phyloP scores from a whole-genome alignment of 2,888 invertebrate genomes.

The Ectropis crepuscularia region DNA sequence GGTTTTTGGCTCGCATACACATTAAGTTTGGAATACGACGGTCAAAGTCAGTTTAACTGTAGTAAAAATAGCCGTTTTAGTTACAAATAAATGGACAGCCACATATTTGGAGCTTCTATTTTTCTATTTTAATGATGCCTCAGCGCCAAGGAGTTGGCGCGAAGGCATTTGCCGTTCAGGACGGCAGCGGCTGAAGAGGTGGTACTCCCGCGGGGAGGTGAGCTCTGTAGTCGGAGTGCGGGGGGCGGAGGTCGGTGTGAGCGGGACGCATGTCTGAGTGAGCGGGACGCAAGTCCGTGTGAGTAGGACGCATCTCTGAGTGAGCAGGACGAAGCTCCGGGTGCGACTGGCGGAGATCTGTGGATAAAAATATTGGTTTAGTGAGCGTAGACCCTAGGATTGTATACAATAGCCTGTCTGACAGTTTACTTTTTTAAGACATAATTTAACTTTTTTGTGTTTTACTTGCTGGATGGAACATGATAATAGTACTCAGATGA shows the following conservation, averaged over 20 bases:
- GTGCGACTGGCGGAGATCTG: constrained; percentile 13
- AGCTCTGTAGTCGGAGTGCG: constrained; percentile 70
- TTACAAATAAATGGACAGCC: not conserved
- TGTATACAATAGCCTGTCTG: too few species aligned
- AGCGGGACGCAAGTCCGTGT: constrained; percentile 66
- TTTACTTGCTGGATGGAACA: too few species aligned
- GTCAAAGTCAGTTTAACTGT: not conserved
- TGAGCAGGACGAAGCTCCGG: not conserved
- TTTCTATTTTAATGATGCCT: constrained; percentile 56
- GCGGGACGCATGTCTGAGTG: constrained; percentile 62
- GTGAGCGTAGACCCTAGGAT: too few species aligned
- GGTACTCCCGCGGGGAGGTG: constrained; percentile 62
- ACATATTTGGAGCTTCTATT: constrained; percentile 16
- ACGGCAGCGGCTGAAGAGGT: constrained; percentile 73
- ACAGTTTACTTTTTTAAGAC: not conserved
- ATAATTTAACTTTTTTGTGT: not conserved
- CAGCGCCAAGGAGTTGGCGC: constrained; percentile 75
- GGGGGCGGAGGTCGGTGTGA: constrained; percentile 70
- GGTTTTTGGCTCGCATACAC: too few species aligned
- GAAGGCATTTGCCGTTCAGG: constrained; percentile 80
- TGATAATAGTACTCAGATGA: too few species aligned
- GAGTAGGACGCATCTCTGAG: constrained; percentile 16
- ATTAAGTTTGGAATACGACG: too few species aligned
- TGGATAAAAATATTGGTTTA: not conserved
- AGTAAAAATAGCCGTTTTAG: too few species aligned